Evolutionary conservation across 2,113 vertebrate genomes (phyloP).

Genomic region (Malurus alboscapulatus): DNA sequence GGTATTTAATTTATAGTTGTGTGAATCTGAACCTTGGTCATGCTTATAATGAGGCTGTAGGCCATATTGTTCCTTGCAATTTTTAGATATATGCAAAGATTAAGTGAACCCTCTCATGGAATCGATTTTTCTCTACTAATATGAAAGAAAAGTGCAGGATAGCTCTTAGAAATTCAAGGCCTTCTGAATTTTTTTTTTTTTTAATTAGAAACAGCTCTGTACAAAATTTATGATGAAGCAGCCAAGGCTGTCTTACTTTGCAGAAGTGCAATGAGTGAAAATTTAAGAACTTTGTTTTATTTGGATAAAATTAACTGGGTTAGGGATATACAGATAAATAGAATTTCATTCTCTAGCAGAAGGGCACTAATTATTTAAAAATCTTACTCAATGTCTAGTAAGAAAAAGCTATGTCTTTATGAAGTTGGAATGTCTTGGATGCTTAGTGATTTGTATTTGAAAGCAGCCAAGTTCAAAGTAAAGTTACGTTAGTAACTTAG

Average conservation of each 20-base stretch:
- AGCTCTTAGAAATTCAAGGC: neutral
- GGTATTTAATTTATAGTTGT: neutral
- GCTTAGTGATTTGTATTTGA: neutral
- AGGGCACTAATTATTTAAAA: neutral
- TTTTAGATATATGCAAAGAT: neutral
- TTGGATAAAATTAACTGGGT: neutral
- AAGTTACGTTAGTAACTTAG: neutral
- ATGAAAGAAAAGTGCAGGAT: neutral
- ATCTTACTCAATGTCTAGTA: neutral
- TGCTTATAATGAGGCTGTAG: neutral
- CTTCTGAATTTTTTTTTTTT: neutral
- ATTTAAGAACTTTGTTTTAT: neutral
- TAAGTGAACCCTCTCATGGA: neutral
- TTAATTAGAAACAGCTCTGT: neutral
- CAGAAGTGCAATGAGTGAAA: neutral
- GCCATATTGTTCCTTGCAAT: neutral
- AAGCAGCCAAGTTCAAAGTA: neutral
- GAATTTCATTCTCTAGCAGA: neutral
- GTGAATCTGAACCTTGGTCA: neutral
- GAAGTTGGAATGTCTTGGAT: neutral
- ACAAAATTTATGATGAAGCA: neutral
- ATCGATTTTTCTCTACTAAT: neutral
- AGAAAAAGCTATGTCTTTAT: neutral
- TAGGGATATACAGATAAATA: neutral
- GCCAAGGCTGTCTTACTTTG: neutral